Evolutionary conservation across 1,140 invertebrate genomes (phyloP).

Genomic region (Drosophila willistoni): DNA sequence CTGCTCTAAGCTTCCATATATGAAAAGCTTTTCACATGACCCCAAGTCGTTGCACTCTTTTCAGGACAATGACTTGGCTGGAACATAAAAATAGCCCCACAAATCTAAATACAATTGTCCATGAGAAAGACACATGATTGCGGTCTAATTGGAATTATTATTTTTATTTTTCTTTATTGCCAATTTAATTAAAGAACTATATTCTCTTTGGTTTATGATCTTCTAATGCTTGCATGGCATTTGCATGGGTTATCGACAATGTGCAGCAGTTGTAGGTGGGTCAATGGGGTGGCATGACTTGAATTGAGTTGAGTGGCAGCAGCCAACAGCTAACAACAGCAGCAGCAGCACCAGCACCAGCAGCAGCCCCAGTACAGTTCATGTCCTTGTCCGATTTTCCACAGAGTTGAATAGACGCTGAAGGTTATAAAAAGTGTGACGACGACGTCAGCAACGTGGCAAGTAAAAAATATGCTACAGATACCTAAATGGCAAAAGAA

Average conservation of each 20-base stretch:
- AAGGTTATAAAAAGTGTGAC: constrained; percentile 47
- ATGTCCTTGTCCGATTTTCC: constrained; percentile 70
- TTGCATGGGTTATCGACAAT: constrained; percentile 37
- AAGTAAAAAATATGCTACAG: background rate
- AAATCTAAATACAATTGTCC: constrained; percentile 1
- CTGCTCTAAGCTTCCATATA: constrained; percentile 21
- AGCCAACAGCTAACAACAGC: background rate
- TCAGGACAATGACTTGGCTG: constrained; percentile 62
- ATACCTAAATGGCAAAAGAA: background rate
- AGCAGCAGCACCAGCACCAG: background rate
- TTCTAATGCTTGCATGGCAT: constrained; percentile 25
- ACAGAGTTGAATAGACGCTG: constrained; percentile 67
- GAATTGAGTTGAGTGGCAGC: constrained; percentile 12
- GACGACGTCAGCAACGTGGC: background rate
- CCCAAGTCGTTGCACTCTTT: constrained; percentile 63
- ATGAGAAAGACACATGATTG: constrained; percentile 16
- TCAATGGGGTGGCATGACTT: background rate
- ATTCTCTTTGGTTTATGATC: constrained; percentile 26
- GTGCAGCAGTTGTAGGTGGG: background rate
- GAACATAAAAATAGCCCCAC: constrained; percentile 25
- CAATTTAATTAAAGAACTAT: constrained; percentile 39
- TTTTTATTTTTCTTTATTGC: constrained; percentile 47
- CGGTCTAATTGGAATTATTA: constrained; percentile 34
- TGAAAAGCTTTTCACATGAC: constrained; percentile 40
- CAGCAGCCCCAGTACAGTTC: constrained; percentile 26